Percentiles rank a stretch among this genome's conserved stretches.
These are phyloP conservation scores for Chlamydotis undulata DNA, from an alignment of 2,113 vertebrate genomes.

Conservation along the genomic window DNA sequence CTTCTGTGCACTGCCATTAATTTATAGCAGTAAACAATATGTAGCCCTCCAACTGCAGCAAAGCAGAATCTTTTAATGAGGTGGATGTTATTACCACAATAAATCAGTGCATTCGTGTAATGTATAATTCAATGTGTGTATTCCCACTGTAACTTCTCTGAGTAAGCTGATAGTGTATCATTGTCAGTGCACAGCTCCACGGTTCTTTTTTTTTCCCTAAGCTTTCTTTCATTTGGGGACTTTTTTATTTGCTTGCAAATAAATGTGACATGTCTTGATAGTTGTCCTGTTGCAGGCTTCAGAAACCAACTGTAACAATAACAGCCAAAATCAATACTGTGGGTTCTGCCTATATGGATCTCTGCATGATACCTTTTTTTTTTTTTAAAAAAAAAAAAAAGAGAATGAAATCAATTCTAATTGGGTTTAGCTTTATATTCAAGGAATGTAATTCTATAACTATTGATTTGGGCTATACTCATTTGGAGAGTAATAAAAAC, in stretches of 20 bases:
- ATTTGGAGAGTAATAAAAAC: conserved; percentile 91
- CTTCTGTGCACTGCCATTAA: conserved; percentile 85
- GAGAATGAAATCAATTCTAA: conserved; percentile 91
- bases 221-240: conserved; percentile 77
- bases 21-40: conserved; percentile 98
- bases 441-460: conserved; percentile 92
- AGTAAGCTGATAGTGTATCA: conserved; percentile 97
- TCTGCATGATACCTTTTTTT: conserved; percentile 69
- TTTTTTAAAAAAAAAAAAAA: conserved; percentile 70
- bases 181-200: conserved; percentile 85
- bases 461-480: conserved; percentile 86
- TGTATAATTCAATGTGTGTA: conserved; percentile 99
- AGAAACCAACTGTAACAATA: conserved; percentile 82
- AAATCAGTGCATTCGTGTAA: conserved; percentile 98
- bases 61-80: conserved; percentile 98
- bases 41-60: conserved; percentile 83
- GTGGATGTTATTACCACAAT: conserved; percentile 99
- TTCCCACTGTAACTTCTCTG: conserved; percentile 94
- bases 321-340: conserved; percentile 85
- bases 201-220: conserved; percentile 50
- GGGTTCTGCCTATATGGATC: conserved; percentile 78
- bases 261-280: conserved; percentile 77
- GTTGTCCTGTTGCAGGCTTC: conserved; percentile 72
- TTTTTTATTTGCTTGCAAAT: conserved; percentile 81
- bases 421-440: conserved; percentile 88